Evolutionary conservation across 2,888 invertebrate genomes (phyloP).

Genomic region (Clusia tigrina): DNA sequence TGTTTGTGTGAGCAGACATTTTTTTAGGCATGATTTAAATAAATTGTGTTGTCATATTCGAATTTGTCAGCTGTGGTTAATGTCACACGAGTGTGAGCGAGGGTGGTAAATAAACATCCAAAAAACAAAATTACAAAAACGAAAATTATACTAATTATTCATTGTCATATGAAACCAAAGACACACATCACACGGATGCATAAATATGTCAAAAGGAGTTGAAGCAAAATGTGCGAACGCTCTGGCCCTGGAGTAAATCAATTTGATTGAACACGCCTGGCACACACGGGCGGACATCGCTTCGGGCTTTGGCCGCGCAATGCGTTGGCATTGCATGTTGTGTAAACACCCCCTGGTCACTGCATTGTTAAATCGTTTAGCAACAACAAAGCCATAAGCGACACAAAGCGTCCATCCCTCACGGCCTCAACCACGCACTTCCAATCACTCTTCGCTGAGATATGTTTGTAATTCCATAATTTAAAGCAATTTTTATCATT

Average conservation of each 20-base stretch:
- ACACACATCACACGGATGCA: no score
- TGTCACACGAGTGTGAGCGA: no score
- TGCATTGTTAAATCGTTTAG: not conserved
- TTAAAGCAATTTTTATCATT: conserved; percentile 55
- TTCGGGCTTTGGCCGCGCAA: not conserved
- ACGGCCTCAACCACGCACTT: conserved; percentile 26
- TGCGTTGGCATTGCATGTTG: not conserved
- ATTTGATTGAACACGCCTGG: not conserved
- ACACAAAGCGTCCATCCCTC: not conserved
- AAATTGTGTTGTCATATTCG: no score
- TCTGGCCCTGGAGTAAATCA: conserved; percentile 3
- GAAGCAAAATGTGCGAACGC: not conserved
- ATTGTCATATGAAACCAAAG: no score
- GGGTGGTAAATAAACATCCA: no score
- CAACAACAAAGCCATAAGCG: not conserved
- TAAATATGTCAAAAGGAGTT: conserved; percentile 80
- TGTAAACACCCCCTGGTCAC: conserved; percentile 1
- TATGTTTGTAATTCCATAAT: conserved; percentile 53
- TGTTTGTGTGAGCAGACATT: no score
- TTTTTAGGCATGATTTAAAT: no score
- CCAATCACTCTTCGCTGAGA: conserved; percentile 38
- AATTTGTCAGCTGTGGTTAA: no score
- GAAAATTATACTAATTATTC: no score
- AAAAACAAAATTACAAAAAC: no score
- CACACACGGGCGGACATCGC: not conserved